Evolutionary conservation across 1,140 invertebrate genomes (phyloP), one percentile per base, ranked within the genome.

Genomic region (Drosophila melanogaster): DNA sequence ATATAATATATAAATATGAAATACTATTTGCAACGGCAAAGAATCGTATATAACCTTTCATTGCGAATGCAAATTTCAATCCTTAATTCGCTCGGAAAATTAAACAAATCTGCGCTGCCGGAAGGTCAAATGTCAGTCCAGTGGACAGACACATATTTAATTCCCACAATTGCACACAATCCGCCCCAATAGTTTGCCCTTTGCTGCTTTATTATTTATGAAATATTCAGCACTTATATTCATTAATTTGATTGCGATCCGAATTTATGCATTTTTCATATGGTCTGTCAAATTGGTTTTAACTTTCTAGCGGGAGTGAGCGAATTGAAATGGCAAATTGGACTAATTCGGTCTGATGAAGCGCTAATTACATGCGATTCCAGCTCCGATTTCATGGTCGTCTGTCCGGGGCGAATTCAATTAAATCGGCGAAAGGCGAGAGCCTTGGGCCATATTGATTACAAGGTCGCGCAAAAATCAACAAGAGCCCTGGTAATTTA

Each of bases 401-500:
- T 19, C 22, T 43, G 26, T 49, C 24, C 33, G 10, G 30, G 51
- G 44, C 33, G 43, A 26, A 50, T 67, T 58, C 53, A 72, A 70
- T 72, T 70, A 70, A 72, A 37, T 60, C 1, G 1, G 24, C 6
- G 24, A 35, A 58, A 35, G 17, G 8, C 26, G 12, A 12, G 15
- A 11, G 35, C 19, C 19, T 1, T n/a, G 17, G 53, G 19, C n/a
- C 1, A 26, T 41, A 59, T 40, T 59, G 46, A 26, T 50, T 60
- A 5, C 40, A 17, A 26, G 33, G 19, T 12, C 17, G 17, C 40
- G 62, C 61, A 66, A 79, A 83, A 77, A 77, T 76, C 75, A 86
- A 77, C 83, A 79, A 83, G 59, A 53, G 79, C 72, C 26, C 64
- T 62, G 47, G 77, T 71, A 75, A 87, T 83, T 70, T 81, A 81